Percentiles rank a stretch among this genome's conserved stretches.
These are phyloP conservation scores for Phania funesta DNA, from an alignment of 2,888 invertebrate species.

Conservation along the genomic window DNA sequence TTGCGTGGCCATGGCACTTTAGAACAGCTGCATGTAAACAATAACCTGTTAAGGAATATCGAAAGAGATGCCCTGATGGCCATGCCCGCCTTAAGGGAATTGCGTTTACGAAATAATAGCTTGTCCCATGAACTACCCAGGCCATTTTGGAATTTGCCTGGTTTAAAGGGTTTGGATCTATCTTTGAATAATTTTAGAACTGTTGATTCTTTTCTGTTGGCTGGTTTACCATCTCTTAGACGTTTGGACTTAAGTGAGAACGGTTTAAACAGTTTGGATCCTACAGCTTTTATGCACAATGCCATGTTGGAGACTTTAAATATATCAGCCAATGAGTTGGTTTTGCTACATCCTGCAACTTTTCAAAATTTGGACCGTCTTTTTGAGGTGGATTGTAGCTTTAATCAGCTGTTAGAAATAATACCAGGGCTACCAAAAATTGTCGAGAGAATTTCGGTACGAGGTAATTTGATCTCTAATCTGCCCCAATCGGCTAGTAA, in stretches of 20 bases:
- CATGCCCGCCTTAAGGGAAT: constrained; percentile 90
- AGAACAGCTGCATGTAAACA: constrained; percentile 90
- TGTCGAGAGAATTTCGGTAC: constrained; percentile 87
- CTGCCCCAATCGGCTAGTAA: constrained; percentile 85
- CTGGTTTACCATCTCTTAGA: constrained; percentile 87
- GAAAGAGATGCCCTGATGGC: constrained; percentile 90
- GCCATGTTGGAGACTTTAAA: constrained; percentile 89
- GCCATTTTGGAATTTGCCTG: constrained; percentile 92
- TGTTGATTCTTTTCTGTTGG: constrained; percentile 86
- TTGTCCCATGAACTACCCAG: constrained; percentile 86
- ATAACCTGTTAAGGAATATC: constrained; percentile 87
- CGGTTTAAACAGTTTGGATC: constrained; percentile 85
- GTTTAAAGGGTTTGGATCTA: constrained; percentile 90
- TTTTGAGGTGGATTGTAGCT: constrained; percentile 89
- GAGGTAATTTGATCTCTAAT: constrained; percentile 86
- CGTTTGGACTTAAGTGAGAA: constrained; percentile 90
- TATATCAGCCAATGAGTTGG: constrained; percentile 87
- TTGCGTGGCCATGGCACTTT: constrained; percentile 89
- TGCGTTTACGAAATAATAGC: constrained; percentile 91
- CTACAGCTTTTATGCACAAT: constrained; percentile 87
- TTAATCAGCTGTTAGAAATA: constrained; percentile 87
- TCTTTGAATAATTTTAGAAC: constrained; percentile 87
- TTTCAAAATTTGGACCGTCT: constrained; percentile 88
- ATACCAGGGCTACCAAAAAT: constrained; percentile 89
- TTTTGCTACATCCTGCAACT: constrained; percentile 87